phyloP scores from a whole-genome alignment of 2,797 vertebrate genomes.

The Petrocephalus schoutedeni region DNA sequence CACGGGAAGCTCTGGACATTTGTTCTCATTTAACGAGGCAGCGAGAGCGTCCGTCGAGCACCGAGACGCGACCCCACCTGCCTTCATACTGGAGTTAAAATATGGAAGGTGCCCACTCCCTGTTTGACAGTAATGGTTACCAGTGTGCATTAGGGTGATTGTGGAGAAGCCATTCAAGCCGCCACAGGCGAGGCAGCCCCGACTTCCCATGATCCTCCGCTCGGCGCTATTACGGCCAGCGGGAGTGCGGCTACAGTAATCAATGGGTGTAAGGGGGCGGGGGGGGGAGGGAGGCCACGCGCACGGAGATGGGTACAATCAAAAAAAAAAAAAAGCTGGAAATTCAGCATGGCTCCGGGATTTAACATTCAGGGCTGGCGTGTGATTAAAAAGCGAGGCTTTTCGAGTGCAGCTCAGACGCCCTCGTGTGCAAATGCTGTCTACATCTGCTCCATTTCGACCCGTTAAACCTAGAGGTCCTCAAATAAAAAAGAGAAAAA shows the following conservation, averaged over 20 bases:
- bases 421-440: neutral
- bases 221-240: conserved; percentile 71
- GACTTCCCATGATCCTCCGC: conserved; percentile 61
- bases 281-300: conserved; percentile 22
- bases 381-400: conserved; percentile 6
- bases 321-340: neutral
- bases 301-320: conserved; percentile 29
- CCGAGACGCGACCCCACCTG: conserved; percentile 68
- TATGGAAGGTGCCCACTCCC: conserved; percentile 37
- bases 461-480: neutral
- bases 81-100: conserved; percentile 66
- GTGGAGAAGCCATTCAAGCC: conserved; percentile 62
- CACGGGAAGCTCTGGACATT: conserved; percentile 50
- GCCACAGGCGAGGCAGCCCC: conserved; percentile 55
- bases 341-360: neutral
- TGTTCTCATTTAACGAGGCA: conserved; percentile 64
- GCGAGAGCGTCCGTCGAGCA: conserved; percentile 62
- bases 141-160: conserved; percentile 77
- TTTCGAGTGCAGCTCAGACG: neutral
- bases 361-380: neutral
- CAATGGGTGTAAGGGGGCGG: conserved; percentile 58
- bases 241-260: conserved; percentile 73
- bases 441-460: neutral
- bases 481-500: neutral
- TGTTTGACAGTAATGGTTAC: conserved; percentile 79